Evolutionary conservation across 2,888 invertebrate species (phyloP), one percentile per base, ranked within the genome.

Genomic region (Troides oblongomaculatus): DNA sequence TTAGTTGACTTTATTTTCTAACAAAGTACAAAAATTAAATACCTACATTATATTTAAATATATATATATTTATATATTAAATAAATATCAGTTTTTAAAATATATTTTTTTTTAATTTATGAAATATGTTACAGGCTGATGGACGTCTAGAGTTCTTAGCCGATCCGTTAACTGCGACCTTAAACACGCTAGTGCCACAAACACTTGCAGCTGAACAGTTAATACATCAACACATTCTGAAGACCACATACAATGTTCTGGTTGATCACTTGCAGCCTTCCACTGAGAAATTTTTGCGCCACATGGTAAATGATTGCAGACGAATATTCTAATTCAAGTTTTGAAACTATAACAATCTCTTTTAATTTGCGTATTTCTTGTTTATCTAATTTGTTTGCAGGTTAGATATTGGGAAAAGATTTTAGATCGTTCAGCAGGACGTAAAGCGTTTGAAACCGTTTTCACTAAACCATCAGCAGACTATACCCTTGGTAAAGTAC

Each of bases 391-490:
- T 60, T 5, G 94, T 59, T 94, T 95, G 73, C 94, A 96, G 89
- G 93, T 97, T 30, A 96, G 95, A 77, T 98, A 97, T 79, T 96
- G 98, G 95, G 97, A 97, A 82, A 95, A 95, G 78, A 94, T 97
- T 74, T 85, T 98, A 30, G 97, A 98, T 67, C 96, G 96, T 72
- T 94, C 96, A 0, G 94, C 96, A 0, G 98, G 97, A 0, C 94
- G 96, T 73, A 94, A 95, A 77, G 98, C 98, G 0, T 94, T 98
- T 79, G 96, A 97, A 78, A 94, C 94, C 70, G 97, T 98, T 79
- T 98, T 98, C 80, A 94, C 93, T 4, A 93, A 94, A 0, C 90
- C 94, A 2, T 94, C 94, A 0, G 14, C 12, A 14, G 93, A 93
- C 39, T 94, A 94, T 77, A 95, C 95, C 72, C 93, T 98, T 58